Evolutionary conservation across 2,888 invertebrate species (phyloP).

Genomic region (Selenia dentaria): DNA sequence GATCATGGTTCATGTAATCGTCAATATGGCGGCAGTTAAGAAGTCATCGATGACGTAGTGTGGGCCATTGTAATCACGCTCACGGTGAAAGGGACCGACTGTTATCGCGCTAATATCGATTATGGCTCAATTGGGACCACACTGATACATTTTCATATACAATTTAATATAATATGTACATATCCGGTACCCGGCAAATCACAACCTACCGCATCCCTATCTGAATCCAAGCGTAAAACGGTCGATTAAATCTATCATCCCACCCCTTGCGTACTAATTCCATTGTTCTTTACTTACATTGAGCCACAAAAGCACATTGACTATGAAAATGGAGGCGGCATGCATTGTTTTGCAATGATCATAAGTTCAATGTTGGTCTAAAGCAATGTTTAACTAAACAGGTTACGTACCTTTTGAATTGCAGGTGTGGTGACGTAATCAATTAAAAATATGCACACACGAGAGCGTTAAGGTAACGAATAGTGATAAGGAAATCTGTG

Average conservation of each 20-base stretch:
- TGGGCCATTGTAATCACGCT: too few species aligned
- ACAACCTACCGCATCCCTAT: slow-evolving; percentile 1
- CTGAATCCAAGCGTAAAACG: slow-evolving; percentile 40
- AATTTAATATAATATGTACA: too few species aligned
- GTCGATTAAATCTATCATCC: slow-evolving; percentile 47
- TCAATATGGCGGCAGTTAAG: too few species aligned
- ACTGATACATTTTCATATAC: too few species aligned
- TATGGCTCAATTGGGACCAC: too few species aligned
- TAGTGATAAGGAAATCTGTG: slow-evolving; percentile 16
- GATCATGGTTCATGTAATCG: too few species aligned
- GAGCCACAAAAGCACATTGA: slow-evolving; percentile 34
- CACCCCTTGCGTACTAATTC: slow-evolving; percentile 47
- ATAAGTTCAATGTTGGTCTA: slow-evolving; percentile 34
- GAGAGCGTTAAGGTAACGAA: slow-evolving; percentile 5
- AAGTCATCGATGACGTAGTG: too few species aligned
- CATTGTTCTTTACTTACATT: slow-evolving; percentile 38
- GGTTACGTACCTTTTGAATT: slow-evolving; percentile 25
- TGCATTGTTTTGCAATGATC: slow-evolving; percentile 39
- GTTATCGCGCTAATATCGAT: too few species aligned
- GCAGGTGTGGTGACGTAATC: slow-evolving; percentile 15
- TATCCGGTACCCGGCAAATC: neutral
- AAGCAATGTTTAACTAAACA: slow-evolving; percentile 51
- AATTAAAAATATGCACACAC: slow-evolving; percentile 7
- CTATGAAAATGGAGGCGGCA: slow-evolving; percentile 44
- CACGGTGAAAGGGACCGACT: too few species aligned